These are phyloP conservation scores for Tadarida brasiliensis DNA, from an alignment of 2,797 vertebrate species.

Conservation along the genomic window DNA sequence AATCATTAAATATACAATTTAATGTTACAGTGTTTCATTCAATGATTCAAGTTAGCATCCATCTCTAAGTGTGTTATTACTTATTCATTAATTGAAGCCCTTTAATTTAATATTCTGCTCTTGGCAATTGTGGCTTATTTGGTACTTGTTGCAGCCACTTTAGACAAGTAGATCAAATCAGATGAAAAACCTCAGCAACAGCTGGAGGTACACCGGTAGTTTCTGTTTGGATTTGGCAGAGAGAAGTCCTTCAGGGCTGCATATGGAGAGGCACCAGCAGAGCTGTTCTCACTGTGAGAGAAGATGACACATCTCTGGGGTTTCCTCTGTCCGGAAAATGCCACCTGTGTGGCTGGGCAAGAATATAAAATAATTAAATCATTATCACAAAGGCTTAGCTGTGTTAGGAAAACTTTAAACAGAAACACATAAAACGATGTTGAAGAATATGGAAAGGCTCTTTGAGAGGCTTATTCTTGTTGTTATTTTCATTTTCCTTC, in stretches of 20 bases:
- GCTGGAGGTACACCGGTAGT: conserved; percentile 83
- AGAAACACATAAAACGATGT: conserved; percentile 81
- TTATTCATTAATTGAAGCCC: conserved; percentile 84
- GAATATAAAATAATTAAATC: conserved; percentile 85
- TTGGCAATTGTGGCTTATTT: conserved; percentile 80
- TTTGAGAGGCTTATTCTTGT: conserved; percentile 34
- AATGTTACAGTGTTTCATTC: conserved; percentile 49
- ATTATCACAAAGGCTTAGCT: conserved; percentile 83
- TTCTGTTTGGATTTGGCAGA: conserved; percentile 85
- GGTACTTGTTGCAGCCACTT: conserved; percentile 83
- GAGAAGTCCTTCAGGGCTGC: conserved; percentile 71
- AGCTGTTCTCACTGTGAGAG: conserved; percentile 81
- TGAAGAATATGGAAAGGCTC: conserved; percentile 76
- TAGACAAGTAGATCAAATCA: conserved; percentile 87
- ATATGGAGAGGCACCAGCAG: conserved; percentile 79
- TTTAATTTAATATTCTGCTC: conserved; percentile 79
- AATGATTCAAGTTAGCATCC: conserved; percentile 54
- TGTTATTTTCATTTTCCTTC: conserved; percentile 73
- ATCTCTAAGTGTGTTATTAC: conserved; percentile 77
- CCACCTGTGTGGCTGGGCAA: conserved; percentile 77
- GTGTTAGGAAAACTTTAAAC: conserved; percentile 84
- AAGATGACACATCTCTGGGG: conserved; percentile 83
- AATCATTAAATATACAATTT: conserved; percentile 62
- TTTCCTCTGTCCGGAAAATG: conserved; percentile 80
- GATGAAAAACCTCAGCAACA: conserved; percentile 81